Percentiles rank a stretch among this genome's conserved stretches.
phyloP scores from a whole-genome alignment of 1,140 invertebrate species.

The Macrotrachela quadricornifera region DNA sequence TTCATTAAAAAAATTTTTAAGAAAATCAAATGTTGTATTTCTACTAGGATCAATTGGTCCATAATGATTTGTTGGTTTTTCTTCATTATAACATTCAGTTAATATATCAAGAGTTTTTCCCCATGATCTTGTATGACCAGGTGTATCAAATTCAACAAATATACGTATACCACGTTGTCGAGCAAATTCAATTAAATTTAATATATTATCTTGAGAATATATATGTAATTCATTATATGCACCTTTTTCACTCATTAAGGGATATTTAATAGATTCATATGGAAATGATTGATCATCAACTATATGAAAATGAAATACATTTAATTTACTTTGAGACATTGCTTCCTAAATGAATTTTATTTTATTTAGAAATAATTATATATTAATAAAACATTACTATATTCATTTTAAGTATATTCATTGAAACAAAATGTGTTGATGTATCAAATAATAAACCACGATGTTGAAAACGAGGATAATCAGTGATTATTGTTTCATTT shows the following conservation, averaged over 20 bases:
- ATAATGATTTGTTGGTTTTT: constrained; percentile 35
- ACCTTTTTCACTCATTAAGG: constrained; percentile 27
- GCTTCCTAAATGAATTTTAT: neutral
- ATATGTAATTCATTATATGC: constrained; percentile 34
- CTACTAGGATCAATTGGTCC: constrained; percentile 35
- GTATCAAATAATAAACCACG: constrained; percentile 60
- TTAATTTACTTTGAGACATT: constrained; percentile 10
- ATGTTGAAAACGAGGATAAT: constrained; percentile 39
- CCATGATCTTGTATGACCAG: constrained; percentile 44
- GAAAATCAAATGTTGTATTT: constrained; percentile 19
- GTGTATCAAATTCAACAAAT: constrained; percentile 17
- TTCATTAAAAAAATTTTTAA: constrained; percentile 21
- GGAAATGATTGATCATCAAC: constrained; percentile 75
- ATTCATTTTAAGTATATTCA: constrained; percentile 21
- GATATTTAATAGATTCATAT: constrained; percentile 40
- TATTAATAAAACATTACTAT: constrained; percentile 20
- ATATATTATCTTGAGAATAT: no score
- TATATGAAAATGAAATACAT: constrained; percentile 57
- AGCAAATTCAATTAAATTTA: no score
- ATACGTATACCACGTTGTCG: no score
- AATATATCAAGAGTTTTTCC: constrained; percentile 32
- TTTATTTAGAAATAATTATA: constrained; percentile 11
- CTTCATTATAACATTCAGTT: constrained; percentile 41
- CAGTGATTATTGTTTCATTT: constrained; percentile 19
- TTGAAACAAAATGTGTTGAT: constrained; percentile 50